These are phyloP conservation scores for Lasiurus cinereus DNA, from an alignment of 2,113 vertebrate species.

Conservation along the genomic window DNA sequence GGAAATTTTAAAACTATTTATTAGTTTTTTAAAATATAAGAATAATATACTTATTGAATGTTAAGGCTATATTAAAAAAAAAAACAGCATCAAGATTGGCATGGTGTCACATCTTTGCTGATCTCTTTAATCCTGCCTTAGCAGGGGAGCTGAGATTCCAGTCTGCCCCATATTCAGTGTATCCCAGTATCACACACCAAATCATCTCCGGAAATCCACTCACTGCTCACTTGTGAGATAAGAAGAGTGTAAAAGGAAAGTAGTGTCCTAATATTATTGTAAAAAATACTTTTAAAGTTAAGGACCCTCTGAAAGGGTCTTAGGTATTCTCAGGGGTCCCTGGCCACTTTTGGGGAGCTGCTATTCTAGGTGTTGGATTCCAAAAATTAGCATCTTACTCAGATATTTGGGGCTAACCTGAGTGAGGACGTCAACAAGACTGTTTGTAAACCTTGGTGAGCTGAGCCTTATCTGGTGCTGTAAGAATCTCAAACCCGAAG, in stretches of 20 bases:
- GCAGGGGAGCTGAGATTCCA: neutral
- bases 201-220: neutral
- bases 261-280: neutral
- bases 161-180: neutral
- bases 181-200: accelerated
- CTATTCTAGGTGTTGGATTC: neutral
- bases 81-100: neutral
- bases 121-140: neutral
- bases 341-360: neutral
- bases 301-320: neutral
- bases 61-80: neutral
- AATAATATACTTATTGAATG: neutral
- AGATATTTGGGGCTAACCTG: neutral
- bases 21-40: neutral
- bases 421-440: neutral
- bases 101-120: neutral
- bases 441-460: neutral
- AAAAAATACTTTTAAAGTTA: neutral
- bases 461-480: accelerated
- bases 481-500: neutral
- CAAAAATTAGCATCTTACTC: neutral
- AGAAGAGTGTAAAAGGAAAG: neutral
- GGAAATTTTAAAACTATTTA: neutral
- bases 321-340: neutral
- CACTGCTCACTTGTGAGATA: neutral